A percentile compares a stretch with the other conserved stretches of the same genome.
These are phyloP conservation scores for Aspidiotus destructor DNA, from an alignment of 2,888 invertebrate genomes.

Conservation along the genomic window DNA sequence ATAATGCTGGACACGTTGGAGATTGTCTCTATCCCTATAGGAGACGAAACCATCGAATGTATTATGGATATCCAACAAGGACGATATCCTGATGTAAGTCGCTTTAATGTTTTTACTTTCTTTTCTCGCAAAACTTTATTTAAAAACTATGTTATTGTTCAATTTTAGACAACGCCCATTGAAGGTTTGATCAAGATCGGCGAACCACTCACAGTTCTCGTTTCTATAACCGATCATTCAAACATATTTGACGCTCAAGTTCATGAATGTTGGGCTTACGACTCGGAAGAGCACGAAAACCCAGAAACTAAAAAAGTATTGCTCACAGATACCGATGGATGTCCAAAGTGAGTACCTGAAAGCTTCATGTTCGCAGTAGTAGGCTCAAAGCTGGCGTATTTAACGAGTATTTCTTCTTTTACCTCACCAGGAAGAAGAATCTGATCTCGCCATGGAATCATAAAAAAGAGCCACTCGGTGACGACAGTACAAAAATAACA, in stretches of 20 bases:
- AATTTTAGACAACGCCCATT: constrained; percentile 50
- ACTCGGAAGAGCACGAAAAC: constrained; percentile 52
- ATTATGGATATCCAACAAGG: constrained; percentile 70
- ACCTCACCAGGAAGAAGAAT: constrained; percentile 50
- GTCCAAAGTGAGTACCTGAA: constrained; percentile 50
- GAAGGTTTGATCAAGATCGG: constrained; percentile 57
- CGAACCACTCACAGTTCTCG: constrained; percentile 57
- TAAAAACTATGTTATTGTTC: background rate
- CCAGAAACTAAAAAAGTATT: constrained; percentile 52
- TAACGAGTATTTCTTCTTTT: constrained; percentile 4
- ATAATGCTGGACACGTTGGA: constrained; percentile 61
- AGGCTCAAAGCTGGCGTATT: background rate
- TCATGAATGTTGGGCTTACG: constrained; percentile 64
- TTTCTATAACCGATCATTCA: constrained; percentile 56
- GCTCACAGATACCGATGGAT: constrained; percentile 56
- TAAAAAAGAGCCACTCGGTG: constrained; percentile 40
- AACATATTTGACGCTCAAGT: constrained; percentile 57
- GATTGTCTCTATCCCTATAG: constrained; percentile 52
- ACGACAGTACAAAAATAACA: constrained; percentile 53
- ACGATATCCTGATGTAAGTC: constrained; percentile 55
- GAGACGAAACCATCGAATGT: constrained; percentile 54
- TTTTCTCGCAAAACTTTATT: background rate
- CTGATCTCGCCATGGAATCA: constrained; percentile 55
- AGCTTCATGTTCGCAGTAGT: background rate
- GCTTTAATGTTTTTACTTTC: background rate